These are phyloP conservation scores for Timema cristinae DNA, from an alignment of 2,888 invertebrate genomes.

Conservation along the genomic window DNA sequence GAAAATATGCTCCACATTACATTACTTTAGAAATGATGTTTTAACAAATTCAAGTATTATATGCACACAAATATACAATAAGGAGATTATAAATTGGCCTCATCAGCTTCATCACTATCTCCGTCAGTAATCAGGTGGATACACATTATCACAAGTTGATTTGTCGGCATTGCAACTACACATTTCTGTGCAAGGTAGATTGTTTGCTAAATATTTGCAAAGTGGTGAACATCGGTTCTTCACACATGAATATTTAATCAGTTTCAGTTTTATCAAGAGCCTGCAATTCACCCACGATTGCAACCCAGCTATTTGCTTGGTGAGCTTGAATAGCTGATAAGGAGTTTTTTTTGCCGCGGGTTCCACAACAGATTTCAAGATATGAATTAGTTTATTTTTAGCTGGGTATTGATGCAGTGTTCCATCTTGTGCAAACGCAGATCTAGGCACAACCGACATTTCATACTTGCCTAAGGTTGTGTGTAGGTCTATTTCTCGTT, in stretches of 20 bases:
- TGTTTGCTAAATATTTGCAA: too few relatives aligned
- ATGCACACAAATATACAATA: too few relatives aligned
- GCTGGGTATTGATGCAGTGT: conserved; percentile 2
- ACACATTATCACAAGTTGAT: too few relatives aligned
- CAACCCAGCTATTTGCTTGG: conserved; percentile 12
- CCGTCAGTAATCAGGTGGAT: too few relatives aligned
- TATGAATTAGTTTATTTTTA: background rate
- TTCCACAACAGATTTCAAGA: background rate
- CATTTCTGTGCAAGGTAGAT: too few relatives aligned
- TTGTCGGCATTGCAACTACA: too few relatives aligned
- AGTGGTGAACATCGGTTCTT: background rate
- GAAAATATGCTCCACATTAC: too few relatives aligned
- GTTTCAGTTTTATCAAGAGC: background rate
- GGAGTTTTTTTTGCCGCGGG: background rate
- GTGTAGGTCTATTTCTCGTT: conserved; percentile 2
- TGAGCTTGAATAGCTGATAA: background rate
- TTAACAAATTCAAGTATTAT: too few relatives aligned
- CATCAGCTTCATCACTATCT: too few relatives aligned
- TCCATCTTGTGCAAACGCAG: background rate
- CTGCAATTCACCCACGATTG: conserved; percentile 8
- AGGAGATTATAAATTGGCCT: too few relatives aligned
- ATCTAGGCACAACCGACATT: background rate
- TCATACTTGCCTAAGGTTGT: conserved; percentile 13
- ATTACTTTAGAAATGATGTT: too few relatives aligned
- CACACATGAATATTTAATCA: conserved; percentile 11